Base-by-base conservation (phyloP, 2,113 vertebrate species). In the Micronycteris hirsuta region DNA sequence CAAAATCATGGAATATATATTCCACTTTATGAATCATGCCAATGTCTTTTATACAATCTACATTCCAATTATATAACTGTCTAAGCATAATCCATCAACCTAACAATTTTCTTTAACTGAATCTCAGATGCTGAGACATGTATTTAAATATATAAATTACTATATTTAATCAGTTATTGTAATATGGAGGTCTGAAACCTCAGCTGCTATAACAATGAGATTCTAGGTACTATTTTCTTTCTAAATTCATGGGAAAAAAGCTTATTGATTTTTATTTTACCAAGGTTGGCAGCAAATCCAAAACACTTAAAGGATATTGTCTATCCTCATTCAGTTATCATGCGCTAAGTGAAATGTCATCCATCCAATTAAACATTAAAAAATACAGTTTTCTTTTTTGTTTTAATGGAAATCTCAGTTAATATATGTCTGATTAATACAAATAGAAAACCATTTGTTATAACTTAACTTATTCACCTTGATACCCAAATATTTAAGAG, bases 101-200 rank as follows among this genome's bases (percentile, higher is more conserved):
- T 47, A 93, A 82, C 78, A 91, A 61, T 90, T 89, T 94, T 93
- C 22, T 77, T 91, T 70, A 91, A 73, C 58, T 92, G 56, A 90
- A 47, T 89, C 54, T 95, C 67, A 91, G 65, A 56, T 78, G 36
- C 61, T 36, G 58, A 91, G 52, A 82, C 19, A 52, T 41, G 38
- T 45, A 49, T 56, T 95, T 67, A 91, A 89, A 82, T 76, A 93
- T 26, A 83, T 56, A 63, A 95, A 84, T 94, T 45, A 93, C 70
- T 91, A 19, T 70, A 86, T 65, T 93, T 86, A 87, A 70, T 91
- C n/a, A 43, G 74, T 80, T 49, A 68, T 86, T 87, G 12, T 73
- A 92, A 63, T 73, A 77, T 9, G 13, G 91, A 93, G 33, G 43
- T 47, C 16, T 93, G 71, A 88, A 82, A 38, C 9, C n/a, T 81